Evolutionary conservation across 2,797 vertebrate species (phyloP).

Genomic region (Enteromius afrohamiltoni): DNA sequence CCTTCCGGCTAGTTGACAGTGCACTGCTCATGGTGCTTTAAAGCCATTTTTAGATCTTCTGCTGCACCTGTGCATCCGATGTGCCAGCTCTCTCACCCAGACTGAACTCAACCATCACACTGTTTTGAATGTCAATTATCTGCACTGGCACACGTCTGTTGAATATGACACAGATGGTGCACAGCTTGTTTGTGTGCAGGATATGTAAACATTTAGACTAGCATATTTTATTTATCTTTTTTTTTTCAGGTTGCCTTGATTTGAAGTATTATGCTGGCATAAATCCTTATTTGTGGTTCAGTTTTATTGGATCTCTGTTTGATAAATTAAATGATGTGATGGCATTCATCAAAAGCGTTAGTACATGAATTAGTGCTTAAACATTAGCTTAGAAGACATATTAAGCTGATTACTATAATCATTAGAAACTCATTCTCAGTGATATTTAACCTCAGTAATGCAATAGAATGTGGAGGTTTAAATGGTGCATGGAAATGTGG

Average conservation of each 20-base stretch:
- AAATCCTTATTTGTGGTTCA: background rate
- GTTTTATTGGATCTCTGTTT: background rate
- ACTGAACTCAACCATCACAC: slow-evolving; percentile 21
- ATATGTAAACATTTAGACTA: slow-evolving; percentile 21
- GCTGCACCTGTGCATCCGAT: slow-evolving; percentile 21
- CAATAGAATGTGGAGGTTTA: slow-evolving; percentile 11
- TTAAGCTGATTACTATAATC: slow-evolving; percentile 11
- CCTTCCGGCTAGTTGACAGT: slow-evolving; percentile 12
- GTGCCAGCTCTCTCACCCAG: slow-evolving; percentile 10
- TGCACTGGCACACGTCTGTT: slow-evolving; percentile 6
- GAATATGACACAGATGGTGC: slow-evolving; percentile 36
- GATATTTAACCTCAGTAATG: slow-evolving; percentile 16
- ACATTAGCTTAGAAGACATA: slow-evolving; percentile 1
- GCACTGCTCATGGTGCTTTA: slow-evolving; percentile 4
- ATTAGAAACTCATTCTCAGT: slow-evolving; percentile 24
- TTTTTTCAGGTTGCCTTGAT: background rate
- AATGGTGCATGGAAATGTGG: background rate
- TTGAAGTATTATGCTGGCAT: background rate
- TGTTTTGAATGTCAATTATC: slow-evolving; percentile 33
- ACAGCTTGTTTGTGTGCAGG: slow-evolving; percentile 13
- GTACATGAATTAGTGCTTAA: background rate
- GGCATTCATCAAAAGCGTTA: background rate
- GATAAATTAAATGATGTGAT: background rate
- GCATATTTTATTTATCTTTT: slow-evolving; percentile 10
- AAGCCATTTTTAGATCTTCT: slow-evolving; percentile 26